Conservation (phyloP, 2,888 invertebrate species). For the Drosophila histrio region DNA sequence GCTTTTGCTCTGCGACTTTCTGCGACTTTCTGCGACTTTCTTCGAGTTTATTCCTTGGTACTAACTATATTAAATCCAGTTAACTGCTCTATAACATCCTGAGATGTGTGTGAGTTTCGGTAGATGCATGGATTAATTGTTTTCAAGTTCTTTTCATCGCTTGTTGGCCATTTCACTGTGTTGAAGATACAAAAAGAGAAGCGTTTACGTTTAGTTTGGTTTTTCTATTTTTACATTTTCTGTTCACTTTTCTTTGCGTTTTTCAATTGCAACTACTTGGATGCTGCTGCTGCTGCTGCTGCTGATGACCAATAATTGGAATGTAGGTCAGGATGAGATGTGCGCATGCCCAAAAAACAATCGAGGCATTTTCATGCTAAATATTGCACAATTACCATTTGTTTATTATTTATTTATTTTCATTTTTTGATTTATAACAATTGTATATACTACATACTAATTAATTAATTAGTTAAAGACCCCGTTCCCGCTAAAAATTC, state of each 20-base stretch:
- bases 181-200: conserved; percentile 21
- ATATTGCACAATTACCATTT: conserved; percentile 8
- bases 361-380: background rate
- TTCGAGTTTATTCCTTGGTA: background rate
- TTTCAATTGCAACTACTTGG: conserved; percentile 42
- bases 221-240: conserved; percentile 20
- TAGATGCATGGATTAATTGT: conserved; percentile 11
- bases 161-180: conserved; percentile 30
- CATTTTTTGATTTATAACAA: no score
- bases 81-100: conserved; percentile 14
- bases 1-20: background rate
- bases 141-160: conserved; percentile 3
- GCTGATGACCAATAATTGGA: conserved; percentile 76
- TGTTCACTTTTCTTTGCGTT: background rate
- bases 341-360: conserved; percentile 61
- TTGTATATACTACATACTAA: no score
- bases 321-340: conserved; percentile 70
- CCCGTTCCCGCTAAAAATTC: no score
- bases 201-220: conserved; percentile 35
- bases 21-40: no score
- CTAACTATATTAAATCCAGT: background rate
- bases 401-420: background rate
- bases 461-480: no score
- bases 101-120: conserved; percentile 12
- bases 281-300: no score